These are phyloP conservation scores for Orchestia grillus DNA, from an alignment of 1,140 invertebrate genomes.

Conservation along the genomic window DNA sequence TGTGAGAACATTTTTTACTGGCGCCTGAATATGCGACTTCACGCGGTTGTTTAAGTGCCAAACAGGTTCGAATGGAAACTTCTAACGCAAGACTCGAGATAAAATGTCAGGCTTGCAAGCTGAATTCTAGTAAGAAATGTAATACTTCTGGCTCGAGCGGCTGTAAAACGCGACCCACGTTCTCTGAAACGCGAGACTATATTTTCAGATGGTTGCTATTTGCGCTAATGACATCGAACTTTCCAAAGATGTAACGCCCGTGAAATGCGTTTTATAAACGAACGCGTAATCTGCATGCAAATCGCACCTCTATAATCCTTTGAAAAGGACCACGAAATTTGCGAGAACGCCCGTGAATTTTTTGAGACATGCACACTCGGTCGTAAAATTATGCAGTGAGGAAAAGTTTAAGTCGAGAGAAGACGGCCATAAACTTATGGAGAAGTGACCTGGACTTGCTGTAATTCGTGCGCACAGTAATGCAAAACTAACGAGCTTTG, in stretches of 20 bases:
- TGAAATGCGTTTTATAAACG: slow-evolving; percentile 25
- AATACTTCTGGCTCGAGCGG: neutral
- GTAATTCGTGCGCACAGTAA: slow-evolving; percentile 34
- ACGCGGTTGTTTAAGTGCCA: neutral
- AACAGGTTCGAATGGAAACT: neutral
- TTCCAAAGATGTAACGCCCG: neutral
- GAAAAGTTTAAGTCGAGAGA: slow-evolving; percentile 27
- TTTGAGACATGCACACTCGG: slow-evolving; percentile 34
- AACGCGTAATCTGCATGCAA: slow-evolving; percentile 10
- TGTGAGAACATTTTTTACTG: neutral
- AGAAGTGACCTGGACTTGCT: slow-evolving; percentile 17
- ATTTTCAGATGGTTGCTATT: neutral
- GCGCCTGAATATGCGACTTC: neutral
- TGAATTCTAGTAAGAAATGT: neutral
- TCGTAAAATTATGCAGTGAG: slow-evolving; percentile 43
- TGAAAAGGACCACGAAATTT: slow-evolving; percentile 21
- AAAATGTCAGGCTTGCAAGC: neutral
- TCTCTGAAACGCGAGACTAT: neutral
- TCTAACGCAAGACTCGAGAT: neutral
- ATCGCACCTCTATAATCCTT: neutral
- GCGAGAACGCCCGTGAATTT: slow-evolving; percentile 25
- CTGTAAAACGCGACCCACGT: neutral
- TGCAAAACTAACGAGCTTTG: slow-evolving; percentile 40
- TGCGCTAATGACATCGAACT: neutral
- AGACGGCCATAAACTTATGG: slow-evolving; percentile 17